Evolutionary conservation across 2,888 invertebrate genomes (phyloP), one percentile per base, ranked within the genome.

Genomic region (Cryptocephalus primarius): DNA sequence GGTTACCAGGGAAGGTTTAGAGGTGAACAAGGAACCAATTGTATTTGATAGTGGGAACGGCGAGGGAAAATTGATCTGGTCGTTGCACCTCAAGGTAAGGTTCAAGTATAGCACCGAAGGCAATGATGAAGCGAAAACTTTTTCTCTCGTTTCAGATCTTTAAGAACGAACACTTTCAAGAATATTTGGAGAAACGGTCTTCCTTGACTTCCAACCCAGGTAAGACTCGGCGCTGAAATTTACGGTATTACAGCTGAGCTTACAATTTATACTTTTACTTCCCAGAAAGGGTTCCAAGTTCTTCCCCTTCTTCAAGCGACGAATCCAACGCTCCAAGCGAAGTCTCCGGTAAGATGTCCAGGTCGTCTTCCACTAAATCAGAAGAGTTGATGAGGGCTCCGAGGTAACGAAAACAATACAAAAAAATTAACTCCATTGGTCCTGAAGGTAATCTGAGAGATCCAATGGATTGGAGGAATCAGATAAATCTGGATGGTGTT

Each of bases 21-120:
- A 82, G 58, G 68, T 88, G 53, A 72, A 80, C 22, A 81, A 84
- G 52, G 86, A 91, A 61, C 90, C 91, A 1, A 83, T 87, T 62
- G 78, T 79, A 58, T 71, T 95, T 55, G 80, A 84, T 62, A 85
- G 82, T 61, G 83, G 87, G 1, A 88, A 87, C 1, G 79, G 84
- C 0, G 86, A 88, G 56, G 85, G 88, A 39, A 87, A 86, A 70
- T 72, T 94, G 43, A 74, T 83, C 40, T 71, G 93, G 72, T 84
- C 88, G 0, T 70, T 92, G 65, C 80, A 83, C 51, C 72, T 94
- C 47, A 80, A 78, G 72, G 88, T 88, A 67, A 22, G 22, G 22
- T 22, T 22, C 6, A 4, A 2, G 6, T 22, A 22, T 22, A 22
- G 22, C 22, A 22, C 3, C 3, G 6, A 22, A 22, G 22, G 22